phyloP scores from a whole-genome alignment of 2,888 invertebrate genomes.

The Aphodius granarius region DNA sequence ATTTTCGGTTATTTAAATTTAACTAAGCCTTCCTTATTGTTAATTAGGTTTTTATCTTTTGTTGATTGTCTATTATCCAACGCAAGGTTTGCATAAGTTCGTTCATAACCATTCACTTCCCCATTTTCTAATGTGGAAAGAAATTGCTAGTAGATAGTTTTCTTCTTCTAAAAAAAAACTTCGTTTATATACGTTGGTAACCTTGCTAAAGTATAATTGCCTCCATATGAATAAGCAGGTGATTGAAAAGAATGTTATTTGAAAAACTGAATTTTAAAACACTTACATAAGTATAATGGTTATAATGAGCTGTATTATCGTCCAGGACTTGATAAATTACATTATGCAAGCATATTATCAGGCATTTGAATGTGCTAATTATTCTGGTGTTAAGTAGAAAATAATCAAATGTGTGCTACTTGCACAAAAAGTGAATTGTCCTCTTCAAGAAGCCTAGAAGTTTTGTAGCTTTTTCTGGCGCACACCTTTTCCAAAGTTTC shows the following conservation, averaged over 20 bases:
- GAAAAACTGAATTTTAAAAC: background rate
- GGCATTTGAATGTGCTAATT: background rate
- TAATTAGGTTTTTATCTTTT: background rate
- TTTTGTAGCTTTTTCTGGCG: too few relatives aligned
- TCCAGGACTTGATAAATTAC: background rate
- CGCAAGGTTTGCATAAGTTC: background rate
- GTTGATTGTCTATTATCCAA: background rate
- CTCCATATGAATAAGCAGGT: background rate
- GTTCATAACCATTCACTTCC: background rate
- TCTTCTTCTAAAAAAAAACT: background rate
- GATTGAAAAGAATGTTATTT: background rate
- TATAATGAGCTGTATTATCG: background rate
- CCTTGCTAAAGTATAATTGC: background rate
- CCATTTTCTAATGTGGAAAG: background rate
- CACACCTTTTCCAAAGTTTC: too few relatives aligned
- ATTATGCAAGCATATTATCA: background rate
- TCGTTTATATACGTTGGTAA: background rate
- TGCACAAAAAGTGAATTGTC: too few relatives aligned
- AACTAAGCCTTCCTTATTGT: background rate
- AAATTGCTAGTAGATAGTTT: background rate
- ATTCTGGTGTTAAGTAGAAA: background rate
- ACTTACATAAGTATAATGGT: background rate
- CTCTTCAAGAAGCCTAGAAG: too few relatives aligned
- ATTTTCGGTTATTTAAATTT: background rate
- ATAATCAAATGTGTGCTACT: too few relatives aligned